Conservation (phyloP, 2,113 vertebrate genomes). For the Cercopithecus mona region DNA sequence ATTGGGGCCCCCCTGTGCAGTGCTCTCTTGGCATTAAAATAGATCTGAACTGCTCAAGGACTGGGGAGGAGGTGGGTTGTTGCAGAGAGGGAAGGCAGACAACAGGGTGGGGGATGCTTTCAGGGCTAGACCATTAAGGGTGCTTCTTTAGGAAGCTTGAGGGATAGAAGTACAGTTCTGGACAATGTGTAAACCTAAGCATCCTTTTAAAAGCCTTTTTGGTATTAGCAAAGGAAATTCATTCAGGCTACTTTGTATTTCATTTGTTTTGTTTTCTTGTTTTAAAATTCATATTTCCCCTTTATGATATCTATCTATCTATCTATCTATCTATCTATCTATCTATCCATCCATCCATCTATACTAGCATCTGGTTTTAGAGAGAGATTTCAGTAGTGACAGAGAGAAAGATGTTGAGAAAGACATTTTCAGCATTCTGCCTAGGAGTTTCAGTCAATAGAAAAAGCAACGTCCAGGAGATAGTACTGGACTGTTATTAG, state of each 20-base stretch:
- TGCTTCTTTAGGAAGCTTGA: not conserved
- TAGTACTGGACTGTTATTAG: not conserved
- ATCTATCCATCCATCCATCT: too few species aligned
- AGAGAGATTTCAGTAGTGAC: not conserved
- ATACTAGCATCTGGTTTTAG: not conserved
- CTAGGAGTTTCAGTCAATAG: not conserved
- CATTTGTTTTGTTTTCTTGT: conserved; percentile 23
- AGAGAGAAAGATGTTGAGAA: not conserved
- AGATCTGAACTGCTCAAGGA: not conserved
- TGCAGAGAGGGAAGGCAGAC: not conserved
- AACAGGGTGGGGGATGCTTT: not conserved
- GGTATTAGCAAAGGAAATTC: not conserved
- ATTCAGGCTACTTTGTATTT: not conserved
- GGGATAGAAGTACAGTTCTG: not conserved
- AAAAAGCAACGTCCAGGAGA: not conserved
- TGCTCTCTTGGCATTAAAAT: conserved; percentile 61
- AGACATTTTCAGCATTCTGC: not conserved
- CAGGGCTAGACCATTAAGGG: not conserved
- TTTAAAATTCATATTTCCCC: not conserved
- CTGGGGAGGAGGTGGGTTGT: not conserved
- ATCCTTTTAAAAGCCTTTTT: not conserved
- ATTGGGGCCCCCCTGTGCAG: conserved; percentile 34
- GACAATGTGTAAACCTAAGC: not conserved
- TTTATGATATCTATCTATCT: not conserved
- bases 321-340: too few species aligned